Base-by-base conservation (phyloP, 2,113 vertebrate species). In the Calidris pygmaea region DNA sequence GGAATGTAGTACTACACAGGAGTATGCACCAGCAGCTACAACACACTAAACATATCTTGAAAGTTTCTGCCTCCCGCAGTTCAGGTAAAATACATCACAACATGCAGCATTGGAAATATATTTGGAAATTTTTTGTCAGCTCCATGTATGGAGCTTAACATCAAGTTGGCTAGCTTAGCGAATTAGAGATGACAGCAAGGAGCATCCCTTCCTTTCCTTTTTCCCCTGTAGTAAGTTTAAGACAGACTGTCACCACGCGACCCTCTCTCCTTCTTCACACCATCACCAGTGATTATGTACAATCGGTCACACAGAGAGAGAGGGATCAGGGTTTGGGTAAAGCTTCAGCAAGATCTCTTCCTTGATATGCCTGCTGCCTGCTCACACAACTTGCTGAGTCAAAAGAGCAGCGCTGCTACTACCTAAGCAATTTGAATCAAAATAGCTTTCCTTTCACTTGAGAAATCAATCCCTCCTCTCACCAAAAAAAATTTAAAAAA, bases 1-100 rank as follows among this genome's bases (percentile, higher is more conserved):
- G 7, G 30, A 34, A 43, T 1, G 8, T 2, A 41, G 14, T 14
- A 16, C 18, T 34, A 16, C 20, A 14, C 30, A 7, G 0, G 1
- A 35, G 26, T 13, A 34, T 12, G 23, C 7, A 27, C 16, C 23
- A 24, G 17, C 3, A 80, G 30, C 20, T 32, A 52, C 26, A 52
- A 67, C 17, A 32, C 6, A 2, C 4, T 24, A n/a, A 77, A 24
- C 4, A 3, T 15, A 6, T 6, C 35, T 26, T 26, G 10, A 17
- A 77, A 66, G 20, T 6, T 77, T 62, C 32, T 74, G 9, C 12
- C 17, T 14, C 39, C 35, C 37, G 18, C 34, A 7, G 4, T 39
- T 72, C n/a, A 23, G 12, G 9, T 24, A 24, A 82, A 78, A 78
- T 19, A 37, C 9, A 68, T 21, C 15, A 47, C 27, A 66, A 55